Base-by-base conservation (phyloP, 2,113 vertebrate species). In the Argyrosomus japonicus region DNA sequence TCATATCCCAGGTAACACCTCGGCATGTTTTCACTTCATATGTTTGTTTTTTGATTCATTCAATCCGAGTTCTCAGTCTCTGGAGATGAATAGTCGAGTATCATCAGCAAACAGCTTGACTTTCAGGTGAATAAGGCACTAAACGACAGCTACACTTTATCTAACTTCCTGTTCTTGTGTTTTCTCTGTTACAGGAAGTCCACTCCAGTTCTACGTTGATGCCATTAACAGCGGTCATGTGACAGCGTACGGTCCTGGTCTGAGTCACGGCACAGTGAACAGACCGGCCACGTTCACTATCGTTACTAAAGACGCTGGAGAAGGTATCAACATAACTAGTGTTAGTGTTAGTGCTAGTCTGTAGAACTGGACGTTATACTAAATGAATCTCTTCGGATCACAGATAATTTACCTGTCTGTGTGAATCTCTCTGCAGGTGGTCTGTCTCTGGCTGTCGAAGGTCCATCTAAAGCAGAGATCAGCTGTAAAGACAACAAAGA, bases 401-500 rank as follows among this genome's bases (percentile, higher is more conserved):
- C 6, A 36, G 32, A 7, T 7, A 6, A 36, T 61, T 17, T 3
- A 14, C 17, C 9, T 23, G 6, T 61, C 2, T 61, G 58, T 61
- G 6, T 61, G 9, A 45, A 2, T 58, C 57, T 40, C 36, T 32
- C 27, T 72, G 64, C 84, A 99, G 98, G 98, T 6, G 98, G 98
- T 19, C 95, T 99, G 72, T 99, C 98, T 0, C 93, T 99, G 87
- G 98, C 98, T 0, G 98, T 99, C 1, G 98, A 99, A 81, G 98
- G 98, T 4, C 98, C 98, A 0, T 99, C 98, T 61, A 99, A 99
- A 94, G 98, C 98, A 0, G 98, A 99, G 92, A 99, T 99, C 94
- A 97, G 96, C 79, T 99, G 98, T 88, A 97, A 98, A 79, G 98
- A 99, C 88, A 99, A 99, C 92, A 98, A 99, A 82, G 97, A 99